These are phyloP conservation scores for Sturnira hondurensis DNA, from an alignment of 2,113 vertebrate genomes.

Conservation along the genomic window DNA sequence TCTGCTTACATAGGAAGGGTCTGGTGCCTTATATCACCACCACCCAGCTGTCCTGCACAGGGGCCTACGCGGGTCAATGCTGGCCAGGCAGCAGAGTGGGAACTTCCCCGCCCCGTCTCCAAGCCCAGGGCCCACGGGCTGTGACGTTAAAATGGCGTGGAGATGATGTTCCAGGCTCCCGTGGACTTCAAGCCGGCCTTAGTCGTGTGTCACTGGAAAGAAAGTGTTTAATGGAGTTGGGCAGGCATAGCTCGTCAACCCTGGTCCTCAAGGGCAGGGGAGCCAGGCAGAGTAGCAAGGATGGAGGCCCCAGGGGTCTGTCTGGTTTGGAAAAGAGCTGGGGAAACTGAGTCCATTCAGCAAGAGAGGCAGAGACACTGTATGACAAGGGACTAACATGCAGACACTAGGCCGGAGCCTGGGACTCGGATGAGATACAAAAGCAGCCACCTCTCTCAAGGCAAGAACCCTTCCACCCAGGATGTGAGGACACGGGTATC, in stretches of 20 bases:
- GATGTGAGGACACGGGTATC: neutral
- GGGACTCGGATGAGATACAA: neutral
- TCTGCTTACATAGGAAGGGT: neutral
- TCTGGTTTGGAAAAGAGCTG: neutral
- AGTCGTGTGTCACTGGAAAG: neutral
- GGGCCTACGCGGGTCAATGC: accelerated
- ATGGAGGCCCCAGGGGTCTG: neutral
- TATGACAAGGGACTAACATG: neutral
- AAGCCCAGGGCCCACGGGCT: neutral
- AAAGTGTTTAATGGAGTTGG: neutral
- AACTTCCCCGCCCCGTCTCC: too few species aligned
- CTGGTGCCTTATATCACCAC: neutral
- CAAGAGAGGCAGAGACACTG: neutral
- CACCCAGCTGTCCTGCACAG: neutral
- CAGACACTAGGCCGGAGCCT: accelerated
- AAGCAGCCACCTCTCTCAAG: neutral
- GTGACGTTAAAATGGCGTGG: neutral
- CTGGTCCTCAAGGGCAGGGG: accelerated
- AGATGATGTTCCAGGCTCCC: neutral
- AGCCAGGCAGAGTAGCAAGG: neutral
- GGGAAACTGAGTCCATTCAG: neutral
- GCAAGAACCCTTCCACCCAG: too few species aligned
- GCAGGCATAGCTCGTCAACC: neutral
- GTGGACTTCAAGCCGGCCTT: neutral
- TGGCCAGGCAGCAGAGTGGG: neutral